Conservation (phyloP, 2,888 invertebrate genomes). For the Apoderus coryli region DNA sequence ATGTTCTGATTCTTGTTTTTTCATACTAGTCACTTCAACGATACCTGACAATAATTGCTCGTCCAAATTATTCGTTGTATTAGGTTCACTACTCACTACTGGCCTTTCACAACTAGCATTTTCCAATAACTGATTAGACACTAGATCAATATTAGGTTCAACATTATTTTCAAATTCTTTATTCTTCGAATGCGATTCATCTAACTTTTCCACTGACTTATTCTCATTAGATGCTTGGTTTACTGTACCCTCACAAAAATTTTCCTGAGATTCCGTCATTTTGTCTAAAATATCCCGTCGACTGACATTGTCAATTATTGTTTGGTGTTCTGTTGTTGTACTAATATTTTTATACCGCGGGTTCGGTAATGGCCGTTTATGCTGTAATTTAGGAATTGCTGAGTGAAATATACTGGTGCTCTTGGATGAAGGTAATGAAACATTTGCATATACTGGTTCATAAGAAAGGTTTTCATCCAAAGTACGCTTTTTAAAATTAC, state of each 20-base stretch:
- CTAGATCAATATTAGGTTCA: too few relatives aligned
- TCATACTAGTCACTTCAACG: too few relatives aligned
- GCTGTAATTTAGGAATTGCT: background rate
- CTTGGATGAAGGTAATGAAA: conserved; percentile 1
- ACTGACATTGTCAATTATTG: conserved; percentile 1
- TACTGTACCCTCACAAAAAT: conserved; percentile 16
- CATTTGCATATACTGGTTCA: conserved; percentile 20
- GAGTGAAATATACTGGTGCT: background rate
- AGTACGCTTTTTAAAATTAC: conserved; percentile 15
- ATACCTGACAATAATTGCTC: too few relatives aligned
- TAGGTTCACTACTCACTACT: too few relatives aligned
- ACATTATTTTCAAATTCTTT: too few relatives aligned
- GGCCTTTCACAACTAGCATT: too few relatives aligned
- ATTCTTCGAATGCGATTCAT: too few relatives aligned
- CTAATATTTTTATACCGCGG: background rate
- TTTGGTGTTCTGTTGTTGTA: background rate
- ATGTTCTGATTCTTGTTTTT: too few relatives aligned
- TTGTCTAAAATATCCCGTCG: conserved; percentile 10
- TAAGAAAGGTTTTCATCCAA: conserved; percentile 11
- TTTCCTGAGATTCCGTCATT: conserved; percentile 17
- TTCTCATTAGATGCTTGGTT: conserved; percentile 4
- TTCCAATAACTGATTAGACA: too few relatives aligned
- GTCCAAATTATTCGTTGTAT: too few relatives aligned
- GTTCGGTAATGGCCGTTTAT: background rate
- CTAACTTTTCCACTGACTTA: too few relatives aligned